A percentile compares a stretch with the other conserved stretches of the same genome.
These are phyloP conservation scores for Dromas ardeola DNA, from an alignment of 2,113 vertebrate species.

Conservation along the genomic window DNA sequence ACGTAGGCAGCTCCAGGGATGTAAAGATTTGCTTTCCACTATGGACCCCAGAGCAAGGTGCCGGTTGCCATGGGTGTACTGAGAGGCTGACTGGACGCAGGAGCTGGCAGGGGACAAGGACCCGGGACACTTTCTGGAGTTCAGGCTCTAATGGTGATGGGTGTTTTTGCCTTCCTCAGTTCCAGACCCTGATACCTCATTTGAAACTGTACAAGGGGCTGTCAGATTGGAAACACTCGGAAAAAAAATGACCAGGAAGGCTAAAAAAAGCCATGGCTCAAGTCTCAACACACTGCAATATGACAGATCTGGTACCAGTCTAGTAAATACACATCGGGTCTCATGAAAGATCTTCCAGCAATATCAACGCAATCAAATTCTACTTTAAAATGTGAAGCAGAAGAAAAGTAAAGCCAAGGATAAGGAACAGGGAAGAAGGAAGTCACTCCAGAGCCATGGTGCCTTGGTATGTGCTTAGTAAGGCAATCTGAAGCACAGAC, in stretches of 20 bases:
- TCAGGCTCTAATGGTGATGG: background rate
- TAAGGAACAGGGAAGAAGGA: background rate
- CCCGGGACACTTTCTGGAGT: background rate
- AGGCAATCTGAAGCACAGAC: background rate
- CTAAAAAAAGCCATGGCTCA: background rate
- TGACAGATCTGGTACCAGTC: background rate
- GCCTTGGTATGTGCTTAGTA: background rate
- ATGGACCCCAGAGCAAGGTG: background rate
- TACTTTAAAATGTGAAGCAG: background rate
- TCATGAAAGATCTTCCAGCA: background rate
- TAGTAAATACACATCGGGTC: background rate
- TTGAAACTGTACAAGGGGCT: accelerated
- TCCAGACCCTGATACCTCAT: background rate
- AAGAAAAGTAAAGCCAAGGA: background rate
- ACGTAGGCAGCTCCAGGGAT: background rate
- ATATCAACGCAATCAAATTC: background rate
- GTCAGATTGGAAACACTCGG: background rate
- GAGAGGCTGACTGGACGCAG: background rate
- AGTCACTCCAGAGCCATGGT: background rate
- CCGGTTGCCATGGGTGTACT: background rate
- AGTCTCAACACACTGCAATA: background rate
- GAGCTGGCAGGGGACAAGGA: background rate
- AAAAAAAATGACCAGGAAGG: background rate
- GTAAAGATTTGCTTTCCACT: background rate
- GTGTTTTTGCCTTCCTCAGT: background rate